These are phyloP conservation scores for Ameiurus melas DNA, from an alignment of 2,113 vertebrate species.

Conservation along the genomic window DNA sequence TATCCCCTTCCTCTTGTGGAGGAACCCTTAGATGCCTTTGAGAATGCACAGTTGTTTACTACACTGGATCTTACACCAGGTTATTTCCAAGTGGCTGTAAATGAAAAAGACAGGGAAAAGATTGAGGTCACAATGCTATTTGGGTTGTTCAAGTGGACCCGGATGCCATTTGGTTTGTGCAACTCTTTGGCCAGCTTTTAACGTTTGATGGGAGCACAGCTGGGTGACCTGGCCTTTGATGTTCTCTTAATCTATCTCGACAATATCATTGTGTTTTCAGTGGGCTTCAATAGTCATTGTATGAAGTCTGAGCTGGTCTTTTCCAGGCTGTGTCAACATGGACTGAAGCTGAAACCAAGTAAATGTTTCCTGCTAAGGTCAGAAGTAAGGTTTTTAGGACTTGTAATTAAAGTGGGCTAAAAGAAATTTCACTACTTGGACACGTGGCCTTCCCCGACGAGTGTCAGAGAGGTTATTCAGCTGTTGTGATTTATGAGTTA, in stretches of 20 bases:
- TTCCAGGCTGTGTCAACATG: neutral
- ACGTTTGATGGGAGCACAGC: neutral
- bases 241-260: neutral
- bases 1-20: conserved; percentile 19
- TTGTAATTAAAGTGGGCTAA: neutral
- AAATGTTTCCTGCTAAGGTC: neutral
- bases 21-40: conserved; percentile 1
- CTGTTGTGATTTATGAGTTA: conserved; percentile 36
- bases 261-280: neutral
- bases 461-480: conserved; percentile 10
- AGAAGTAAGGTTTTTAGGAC: neutral
- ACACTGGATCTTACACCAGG: neutral
- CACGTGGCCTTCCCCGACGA: neutral
- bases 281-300: neutral
- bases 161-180: neutral
- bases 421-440: conserved; percentile 29
- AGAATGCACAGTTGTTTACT: neutral
- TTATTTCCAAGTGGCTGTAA: conserved; percentile 13
- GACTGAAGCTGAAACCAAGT: neutral
- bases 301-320: neutral
- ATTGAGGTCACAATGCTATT: neutral
- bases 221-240: neutral
- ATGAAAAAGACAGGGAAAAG: neutral
- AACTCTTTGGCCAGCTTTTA: neutral
- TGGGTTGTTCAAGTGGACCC: neutral